Base-by-base conservation (phyloP, 2,113 vertebrate genomes). In the Scortum barcoo region DNA sequence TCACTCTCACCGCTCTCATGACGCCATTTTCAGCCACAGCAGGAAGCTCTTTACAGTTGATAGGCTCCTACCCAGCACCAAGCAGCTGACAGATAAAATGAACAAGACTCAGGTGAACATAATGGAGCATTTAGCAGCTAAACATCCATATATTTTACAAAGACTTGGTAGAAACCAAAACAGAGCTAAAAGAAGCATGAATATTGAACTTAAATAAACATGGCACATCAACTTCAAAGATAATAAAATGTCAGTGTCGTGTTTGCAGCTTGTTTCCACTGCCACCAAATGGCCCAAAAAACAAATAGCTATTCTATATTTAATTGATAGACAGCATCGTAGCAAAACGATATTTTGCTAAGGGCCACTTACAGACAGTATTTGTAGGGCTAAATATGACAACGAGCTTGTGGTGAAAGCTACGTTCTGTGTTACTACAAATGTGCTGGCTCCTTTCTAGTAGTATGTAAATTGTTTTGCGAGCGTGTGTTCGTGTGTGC, bases 391-490 rank as follows among this genome's bases (percentile, higher is more conserved):
- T n/a, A n/a, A n/a, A n/a, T n/a, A n/a, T n/a, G n/a, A n/a, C n/a
- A n/a, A n/a, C n/a, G n/a, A n/a, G n/a, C n/a, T n/a, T n/a, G n/a
- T n/a, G 24, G 26, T 33, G 54, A 72, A 85, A 38, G 63, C 56
- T 70, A 30, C 53, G 57, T 60, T 81, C 26, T n/a, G 36, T 85
- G 53, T 79, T 33, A 44, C 58, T 74, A 67, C 65, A 63, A 80
- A 83, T 80, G 46, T 83, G 48, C 62, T 70, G 42, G 51, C 60
- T 81, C 54, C 28, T 75, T 79, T 77, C 63, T 83, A 69, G 71
- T 79, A 54, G 62, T 74, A 81, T 87, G 80, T 84, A 78, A 83
- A 87, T 90, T 81, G 67, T 72, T 78, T 75, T 86, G 53, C 78
- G 78, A 42, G 56, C 42, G 78, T 82, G 58, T 69, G 79, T 36